Conservation (phyloP, 2,113 vertebrate species). For the Rhinogobius similis region DNA sequence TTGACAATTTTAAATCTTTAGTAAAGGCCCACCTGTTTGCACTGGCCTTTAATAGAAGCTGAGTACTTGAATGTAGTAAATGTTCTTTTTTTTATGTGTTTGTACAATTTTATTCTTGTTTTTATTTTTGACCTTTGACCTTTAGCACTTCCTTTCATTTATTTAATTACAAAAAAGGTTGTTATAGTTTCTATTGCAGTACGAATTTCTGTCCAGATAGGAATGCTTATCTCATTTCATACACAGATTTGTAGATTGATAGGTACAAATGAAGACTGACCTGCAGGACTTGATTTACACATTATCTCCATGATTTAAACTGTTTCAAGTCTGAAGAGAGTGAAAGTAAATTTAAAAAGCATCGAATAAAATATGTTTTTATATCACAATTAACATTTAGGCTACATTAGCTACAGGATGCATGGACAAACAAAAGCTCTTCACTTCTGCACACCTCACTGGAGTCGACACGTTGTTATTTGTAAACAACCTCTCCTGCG, state of each 20-base stretch:
- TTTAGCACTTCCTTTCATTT: too few species aligned
- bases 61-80: too few species aligned
- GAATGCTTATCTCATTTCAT: too few species aligned
- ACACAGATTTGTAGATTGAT: background rate
- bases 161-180: too few species aligned
- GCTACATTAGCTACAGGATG: background rate
- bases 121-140: too few species aligned
- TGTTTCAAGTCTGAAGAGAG: background rate
- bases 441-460: conserved; percentile 5
- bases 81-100: too few species aligned
- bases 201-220: too few species aligned
- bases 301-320: background rate
- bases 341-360: background rate
- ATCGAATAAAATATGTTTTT: background rate
- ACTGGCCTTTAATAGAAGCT: too few species aligned
- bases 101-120: too few species aligned
- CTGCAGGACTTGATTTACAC: background rate
- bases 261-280: too few species aligned
- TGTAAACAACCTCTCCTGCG: conserved; percentile 34
- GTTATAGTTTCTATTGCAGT: background rate
- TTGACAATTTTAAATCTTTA: too few species aligned
- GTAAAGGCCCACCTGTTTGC: too few species aligned
- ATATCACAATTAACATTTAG: background rate
- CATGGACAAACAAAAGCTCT: conserved; percentile 1
- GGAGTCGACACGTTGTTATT: conserved; percentile 30